Base-by-base conservation (phyloP, 2,113 vertebrate species). In the Synodontis membranacea region DNA sequence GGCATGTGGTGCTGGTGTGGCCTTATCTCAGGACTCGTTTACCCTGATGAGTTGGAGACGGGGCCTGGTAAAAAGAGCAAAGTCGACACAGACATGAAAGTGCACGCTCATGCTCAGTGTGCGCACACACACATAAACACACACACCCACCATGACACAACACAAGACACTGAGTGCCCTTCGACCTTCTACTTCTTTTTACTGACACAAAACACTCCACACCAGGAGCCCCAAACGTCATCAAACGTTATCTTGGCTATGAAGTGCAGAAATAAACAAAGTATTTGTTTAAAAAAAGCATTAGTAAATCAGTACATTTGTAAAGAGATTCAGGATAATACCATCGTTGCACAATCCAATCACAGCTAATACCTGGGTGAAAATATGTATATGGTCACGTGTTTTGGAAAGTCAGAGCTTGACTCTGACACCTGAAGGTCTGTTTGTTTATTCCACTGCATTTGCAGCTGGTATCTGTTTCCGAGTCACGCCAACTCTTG, bases 1-100 rank as follows among this genome's bases (percentile, higher is more conserved):
- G 86, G 83, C 76, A 17, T 78, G 50, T 79, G 87, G 85, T 91
- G 86, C 91, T 93, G 87, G 88, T 66, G 0, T 23, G 64, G 83
- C 52, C 82, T 93, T 92, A 93, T 93, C 92, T 84, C 70, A 85
- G 84, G 60, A 31, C 92, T 89, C 56, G 87, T 89, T 86, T 91
- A 82, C 90, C 6, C 80, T 28, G 84, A 85, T 90, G 93, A 92
- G 91, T 86, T 93, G 92, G 93, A 93, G 78, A 89, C 86, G 39
- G 58, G 46, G 78, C 89, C 86, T 39, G 58, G 46, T 37, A 56
- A 52, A 88, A 50, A 83, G 91, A 89, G 84, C 93, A 93, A 92
- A 93, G 94, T 94, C 88, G 83, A 91, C 50, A 76, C 44, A 68
- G 82, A 19, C 8, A 11, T 42, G 21, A 60, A 84, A 15, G 48